Conservation (phyloP, 2,113 vertebrate genomes). For the Anoplopoma fimbria region DNA sequence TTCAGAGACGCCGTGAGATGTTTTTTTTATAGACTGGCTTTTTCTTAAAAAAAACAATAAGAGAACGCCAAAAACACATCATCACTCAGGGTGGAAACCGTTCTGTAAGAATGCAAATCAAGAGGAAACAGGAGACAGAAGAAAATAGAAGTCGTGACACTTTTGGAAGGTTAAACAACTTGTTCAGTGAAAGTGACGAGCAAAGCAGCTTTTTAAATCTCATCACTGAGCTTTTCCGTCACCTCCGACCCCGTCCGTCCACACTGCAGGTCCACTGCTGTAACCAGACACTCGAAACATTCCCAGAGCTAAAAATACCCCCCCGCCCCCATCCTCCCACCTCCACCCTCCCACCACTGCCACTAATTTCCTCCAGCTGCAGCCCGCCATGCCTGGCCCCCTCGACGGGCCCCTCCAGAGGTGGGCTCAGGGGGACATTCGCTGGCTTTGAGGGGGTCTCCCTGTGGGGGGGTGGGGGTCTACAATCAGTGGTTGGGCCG, state of each 20-base stretch:
- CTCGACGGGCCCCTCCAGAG: slow-evolving; percentile 51
- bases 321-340: slow-evolving; percentile 30
- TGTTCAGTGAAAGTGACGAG: too few species aligned
- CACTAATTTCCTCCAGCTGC: slow-evolving; percentile 80
- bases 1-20: slow-evolving; percentile 59
- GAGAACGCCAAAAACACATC: slow-evolving; percentile 17
- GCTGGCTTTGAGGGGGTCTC: slow-evolving; percentile 48
- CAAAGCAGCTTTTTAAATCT: slow-evolving; percentile 25
- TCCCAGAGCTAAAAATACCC: slow-evolving; percentile 76
- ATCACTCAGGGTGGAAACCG: slow-evolving; percentile 16
- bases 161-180: too few species aligned
- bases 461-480: slow-evolving; percentile 8
- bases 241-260: slow-evolving; percentile 56
- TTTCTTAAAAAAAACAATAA: slow-evolving; percentile 20
- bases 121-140: too few species aligned
- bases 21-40: slow-evolving; percentile 44
- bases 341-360: slow-evolving; percentile 45
- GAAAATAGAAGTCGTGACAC: too few species aligned
- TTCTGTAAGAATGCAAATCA: too few species aligned
- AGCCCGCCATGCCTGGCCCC: slow-evolving; percentile 36
- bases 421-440: slow-evolving; percentile 50
- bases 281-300: slow-evolving; percentile 76
- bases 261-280: slow-evolving; percentile 47
- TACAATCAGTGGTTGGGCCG: background rate
- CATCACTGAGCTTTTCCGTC: slow-evolving; percentile 34